Evolutionary conservation across 2,888 invertebrate species (phyloP).

Genomic region (Zaprionus obscuricornis): DNA sequence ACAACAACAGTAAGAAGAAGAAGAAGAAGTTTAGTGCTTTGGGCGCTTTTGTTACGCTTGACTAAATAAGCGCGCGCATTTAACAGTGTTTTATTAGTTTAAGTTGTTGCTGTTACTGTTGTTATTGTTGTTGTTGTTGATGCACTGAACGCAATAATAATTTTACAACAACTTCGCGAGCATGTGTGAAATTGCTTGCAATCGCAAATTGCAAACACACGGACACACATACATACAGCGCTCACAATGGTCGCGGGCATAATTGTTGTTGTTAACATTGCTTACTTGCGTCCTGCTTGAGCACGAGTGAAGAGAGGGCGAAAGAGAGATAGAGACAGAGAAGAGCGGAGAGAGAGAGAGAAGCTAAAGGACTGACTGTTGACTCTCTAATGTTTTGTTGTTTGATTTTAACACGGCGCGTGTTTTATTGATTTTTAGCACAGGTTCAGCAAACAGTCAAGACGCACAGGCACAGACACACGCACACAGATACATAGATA

Average conservation of each 20-base stretch:
- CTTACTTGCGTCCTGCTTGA: constrained; percentile 18
- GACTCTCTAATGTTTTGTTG: constrained; percentile 33
- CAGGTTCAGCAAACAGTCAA: constrained; percentile 34
- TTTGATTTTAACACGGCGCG: constrained; percentile 46
- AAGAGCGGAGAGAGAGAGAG: not conserved
- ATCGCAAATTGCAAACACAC: constrained; percentile 30
- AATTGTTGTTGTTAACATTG: constrained; percentile 15
- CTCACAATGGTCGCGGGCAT: constrained; percentile 4
- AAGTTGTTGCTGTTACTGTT: constrained; percentile 9
- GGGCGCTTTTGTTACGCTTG: constrained; percentile 35
- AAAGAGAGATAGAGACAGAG: not conserved
- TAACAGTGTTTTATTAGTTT: constrained; percentile 49
- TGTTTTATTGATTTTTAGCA: constrained; percentile 55
- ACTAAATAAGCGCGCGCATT: constrained; percentile 37
- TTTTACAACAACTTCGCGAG: constrained; percentile 29
- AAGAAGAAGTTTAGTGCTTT: constrained; percentile 14
- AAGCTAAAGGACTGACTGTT: constrained; percentile 4
- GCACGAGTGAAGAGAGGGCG: not conserved
- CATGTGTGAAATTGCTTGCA: constrained; percentile 44
- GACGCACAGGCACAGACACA: constrained; percentile 12
- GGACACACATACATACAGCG: too few relatives aligned
- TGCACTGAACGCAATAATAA: constrained; percentile 28
- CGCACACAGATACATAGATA: constrained; percentile 5
- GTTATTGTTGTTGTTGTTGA: constrained; percentile 1
- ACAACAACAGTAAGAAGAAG: not conserved